These are phyloP conservation scores for Coronaproctus castanopsis DNA, from an alignment of 2,888 invertebrate species.

Conservation along the genomic window DNA sequence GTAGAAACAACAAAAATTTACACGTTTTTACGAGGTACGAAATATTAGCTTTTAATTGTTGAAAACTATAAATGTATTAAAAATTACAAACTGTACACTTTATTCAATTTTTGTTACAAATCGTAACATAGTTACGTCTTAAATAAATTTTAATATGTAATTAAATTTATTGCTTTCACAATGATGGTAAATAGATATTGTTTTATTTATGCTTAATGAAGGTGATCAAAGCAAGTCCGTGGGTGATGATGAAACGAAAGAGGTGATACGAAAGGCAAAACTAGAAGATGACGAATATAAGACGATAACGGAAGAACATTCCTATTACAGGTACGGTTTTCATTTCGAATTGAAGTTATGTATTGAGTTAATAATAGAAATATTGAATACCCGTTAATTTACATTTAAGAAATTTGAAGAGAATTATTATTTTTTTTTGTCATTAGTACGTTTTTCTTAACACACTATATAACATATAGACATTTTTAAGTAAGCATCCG, in stretches of 20 bases:
- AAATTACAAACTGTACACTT: neutral
- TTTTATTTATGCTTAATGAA: neutral
- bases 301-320: constrained; percentile 62
- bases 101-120: neutral
- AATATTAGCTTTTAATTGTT: too few relatives aligned
- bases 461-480: too few relatives aligned
- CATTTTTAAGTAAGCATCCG: too few relatives aligned
- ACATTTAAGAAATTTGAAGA: too few relatives aligned
- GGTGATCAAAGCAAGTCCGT: constrained; percentile 14
- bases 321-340: constrained; percentile 56
- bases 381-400: too few relatives aligned
- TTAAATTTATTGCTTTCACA: neutral
- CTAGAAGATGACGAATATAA: constrained; percentile 96
- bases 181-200: neutral
- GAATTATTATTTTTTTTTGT: too few relatives aligned
- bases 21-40: too few relatives aligned
- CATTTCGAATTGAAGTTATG: neutral
- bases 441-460: too few relatives aligned
- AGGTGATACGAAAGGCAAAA: constrained; percentile 63
- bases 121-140: too few relatives aligned
- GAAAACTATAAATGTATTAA: too few relatives aligned
- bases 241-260: constrained; percentile 45
- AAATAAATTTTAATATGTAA: too few relatives aligned
- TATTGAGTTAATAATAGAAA: neutral
- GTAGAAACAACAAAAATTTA: too few relatives aligned